A percentile compares a stretch with the other conserved stretches of the same genome.
Evolutionary conservation across 2,113 vertebrate species (phyloP).

Genomic region (Barbus barbus): DNA sequence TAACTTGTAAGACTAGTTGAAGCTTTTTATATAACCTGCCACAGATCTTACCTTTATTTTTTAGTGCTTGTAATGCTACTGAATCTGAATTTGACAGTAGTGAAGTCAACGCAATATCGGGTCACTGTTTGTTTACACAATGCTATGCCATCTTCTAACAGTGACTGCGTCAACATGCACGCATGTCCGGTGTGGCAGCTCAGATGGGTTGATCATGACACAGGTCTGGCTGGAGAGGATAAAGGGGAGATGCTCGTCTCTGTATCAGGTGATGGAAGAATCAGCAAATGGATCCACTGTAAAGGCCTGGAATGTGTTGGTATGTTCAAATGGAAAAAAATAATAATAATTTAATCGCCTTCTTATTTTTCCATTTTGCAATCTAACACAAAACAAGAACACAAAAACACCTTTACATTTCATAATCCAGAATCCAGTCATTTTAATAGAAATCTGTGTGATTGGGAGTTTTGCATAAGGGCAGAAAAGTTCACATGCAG

Average conservation of each 20-base stretch:
- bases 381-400: not conserved
- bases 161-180: conserved; percentile 80
- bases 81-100: not conserved
- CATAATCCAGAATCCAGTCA: not conserved
- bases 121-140: not conserved
- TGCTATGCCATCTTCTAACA: conserved; percentile 53
- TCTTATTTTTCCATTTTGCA: not conserved
- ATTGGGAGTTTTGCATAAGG: not conserved
- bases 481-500: no score
- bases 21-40: no score
- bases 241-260: conserved; percentile 81
- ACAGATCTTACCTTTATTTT: not conserved
- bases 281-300: conserved; percentile 83
- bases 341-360: not conserved
- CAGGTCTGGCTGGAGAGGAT: conserved; percentile 69
- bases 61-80: not conserved
- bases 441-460: not conserved
- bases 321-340: conserved; percentile 58
- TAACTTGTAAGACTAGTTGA: no score
- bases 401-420: not conserved
- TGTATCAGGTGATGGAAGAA: conserved; percentile 83
- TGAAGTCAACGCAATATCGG: no score
- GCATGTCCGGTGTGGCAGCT: conserved; percentile 84
- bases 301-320: conserved; percentile 82
- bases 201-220: conserved; percentile 81